These are phyloP conservation scores for Atherinomorus stipes DNA, from an alignment of 2,113 vertebrate genomes.

Conservation along the genomic window DNA sequence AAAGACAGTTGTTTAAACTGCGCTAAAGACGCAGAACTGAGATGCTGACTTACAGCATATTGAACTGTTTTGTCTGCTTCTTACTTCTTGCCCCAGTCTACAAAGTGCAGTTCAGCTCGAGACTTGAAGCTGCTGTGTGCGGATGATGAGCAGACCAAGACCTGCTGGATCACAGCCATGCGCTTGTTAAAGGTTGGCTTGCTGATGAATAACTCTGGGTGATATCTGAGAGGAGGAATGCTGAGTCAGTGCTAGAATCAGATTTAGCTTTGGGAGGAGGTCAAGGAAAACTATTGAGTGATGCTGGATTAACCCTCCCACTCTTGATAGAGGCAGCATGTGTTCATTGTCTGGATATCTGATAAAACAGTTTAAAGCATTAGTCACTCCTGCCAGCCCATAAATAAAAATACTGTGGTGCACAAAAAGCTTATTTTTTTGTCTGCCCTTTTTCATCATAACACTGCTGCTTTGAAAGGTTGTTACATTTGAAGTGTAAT, in stretches of 20 bases:
- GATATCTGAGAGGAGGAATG: slow-evolving; percentile 55
- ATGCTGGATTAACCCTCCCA: slow-evolving; percentile 56
- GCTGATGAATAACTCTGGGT: slow-evolving; percentile 45
- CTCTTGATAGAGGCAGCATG: slow-evolving; percentile 58
- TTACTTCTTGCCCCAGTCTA: slow-evolving; percentile 84
- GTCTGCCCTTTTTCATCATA: not conserved
- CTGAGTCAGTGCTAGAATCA: slow-evolving; percentile 66
- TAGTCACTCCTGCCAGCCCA: slow-evolving; percentile 31
- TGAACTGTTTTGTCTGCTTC: slow-evolving; percentile 34
- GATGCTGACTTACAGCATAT: slow-evolving; percentile 13
- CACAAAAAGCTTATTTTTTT: slow-evolving; percentile 7
- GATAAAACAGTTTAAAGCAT: slow-evolving; percentile 44
- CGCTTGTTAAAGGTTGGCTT: slow-evolving; percentile 93
- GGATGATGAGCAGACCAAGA: slow-evolving; percentile 93
- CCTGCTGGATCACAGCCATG: slow-evolving; percentile 96
- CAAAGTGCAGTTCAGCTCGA: slow-evolving; percentile 89
- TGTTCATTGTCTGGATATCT: slow-evolving; percentile 65
- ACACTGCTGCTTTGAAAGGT: not conserved
- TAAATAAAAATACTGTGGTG: slow-evolving; percentile 36
- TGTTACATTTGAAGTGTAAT: slow-evolving; percentile 4
- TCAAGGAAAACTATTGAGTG: slow-evolving; percentile 57
- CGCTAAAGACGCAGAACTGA: slow-evolving; percentile 12
- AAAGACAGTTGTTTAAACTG: slow-evolving; percentile 2
- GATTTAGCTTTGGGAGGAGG: slow-evolving; percentile 61
- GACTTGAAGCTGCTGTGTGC: slow-evolving; percentile 97